These are phyloP conservation scores for Aurelia sp. DNA, from an alignment of 30 jellyfish, hydroid and myxozoan genomes.

Conservation along the genomic window DNA sequence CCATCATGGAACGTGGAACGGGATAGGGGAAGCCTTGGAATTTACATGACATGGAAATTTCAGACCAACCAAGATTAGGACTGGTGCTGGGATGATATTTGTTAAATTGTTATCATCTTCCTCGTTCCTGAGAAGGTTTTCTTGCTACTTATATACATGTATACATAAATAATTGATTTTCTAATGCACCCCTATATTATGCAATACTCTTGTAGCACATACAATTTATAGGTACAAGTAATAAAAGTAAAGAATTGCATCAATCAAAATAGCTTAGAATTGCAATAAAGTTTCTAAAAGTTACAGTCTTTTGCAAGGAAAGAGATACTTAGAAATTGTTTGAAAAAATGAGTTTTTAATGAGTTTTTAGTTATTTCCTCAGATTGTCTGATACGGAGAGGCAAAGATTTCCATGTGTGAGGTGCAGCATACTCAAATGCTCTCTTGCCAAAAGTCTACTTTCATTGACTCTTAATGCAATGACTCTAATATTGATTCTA, in stretches of 20 bases:
- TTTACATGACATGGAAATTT: no score
- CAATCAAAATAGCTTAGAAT: slow-evolving; percentile 12
- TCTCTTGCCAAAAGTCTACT: slow-evolving; percentile 2
- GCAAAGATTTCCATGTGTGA: slow-evolving; percentile 30
- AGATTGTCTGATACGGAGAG: no score
- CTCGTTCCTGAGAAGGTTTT: no score
- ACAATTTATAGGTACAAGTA: slow-evolving; percentile 16
- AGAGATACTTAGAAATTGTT: slow-evolving; percentile 22
- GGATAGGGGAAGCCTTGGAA: no score
- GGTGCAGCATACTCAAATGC: slow-evolving; percentile 1
- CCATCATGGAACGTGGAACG: no score
- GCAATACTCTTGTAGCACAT: slow-evolving; percentile 6
- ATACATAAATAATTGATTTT: no score
- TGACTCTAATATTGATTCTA: no score
- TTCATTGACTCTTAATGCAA: no score
- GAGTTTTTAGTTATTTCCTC: slow-evolving; percentile 3
- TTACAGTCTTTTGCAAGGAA: slow-evolving; percentile 3
- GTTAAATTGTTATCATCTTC: no score
- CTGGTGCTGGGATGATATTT: no score
- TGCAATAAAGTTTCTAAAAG: slow-evolving; percentile 25
- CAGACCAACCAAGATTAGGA: no score
- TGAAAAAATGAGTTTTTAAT: slow-evolving; percentile 5
- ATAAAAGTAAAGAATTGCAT: background rate
- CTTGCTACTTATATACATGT: no score
- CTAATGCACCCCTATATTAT: background rate